Evolutionary conservation across 1,140 invertebrate genomes (phyloP).

Genomic region (Habropoda laboriosa): DNA sequence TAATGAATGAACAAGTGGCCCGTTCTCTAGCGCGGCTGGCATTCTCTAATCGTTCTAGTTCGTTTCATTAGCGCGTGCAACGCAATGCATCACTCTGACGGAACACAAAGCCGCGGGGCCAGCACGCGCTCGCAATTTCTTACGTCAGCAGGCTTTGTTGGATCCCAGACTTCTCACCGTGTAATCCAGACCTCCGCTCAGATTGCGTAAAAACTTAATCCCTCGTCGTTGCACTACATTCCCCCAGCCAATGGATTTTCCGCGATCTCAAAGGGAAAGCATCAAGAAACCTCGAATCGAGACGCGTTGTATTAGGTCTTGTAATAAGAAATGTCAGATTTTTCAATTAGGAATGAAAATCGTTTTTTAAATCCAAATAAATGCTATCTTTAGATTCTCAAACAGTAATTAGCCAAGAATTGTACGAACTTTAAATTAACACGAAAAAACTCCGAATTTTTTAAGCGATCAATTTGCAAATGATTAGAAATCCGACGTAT

Average conservation of each 20-base stretch:
- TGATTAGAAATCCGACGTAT: too few species aligned
- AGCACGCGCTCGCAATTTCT: constrained; percentile 39
- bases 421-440: too few species aligned
- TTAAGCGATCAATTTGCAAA: too few species aligned
- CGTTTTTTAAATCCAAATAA: too few species aligned
- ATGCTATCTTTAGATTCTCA: too few species aligned
- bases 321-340: too few species aligned
- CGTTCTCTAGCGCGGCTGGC: not conserved
- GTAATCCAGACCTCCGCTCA: constrained; percentile 25
- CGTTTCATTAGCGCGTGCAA: constrained; percentile 26
- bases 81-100: not conserved
- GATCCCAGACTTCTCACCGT: constrained; percentile 33
- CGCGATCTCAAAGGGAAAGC: not conserved
- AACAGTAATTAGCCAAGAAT: too few species aligned
- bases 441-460: too few species aligned
- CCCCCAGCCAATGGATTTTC: not conserved
- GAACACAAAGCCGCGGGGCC: not conserved
- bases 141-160: constrained; percentile 41
- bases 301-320: too few species aligned
- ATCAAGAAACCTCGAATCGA: not conserved
- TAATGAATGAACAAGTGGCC: not conserved
- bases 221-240: not conserved
- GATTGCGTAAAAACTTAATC: constrained; percentile 36
- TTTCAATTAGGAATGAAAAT: too few species aligned
- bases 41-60: constrained; percentile 3